Percentiles rank a stretch among this genome's conserved stretches.
Conservation (phyloP, 2,797 vertebrate genomes). For the Petrocephalus sullivani region DNA sequence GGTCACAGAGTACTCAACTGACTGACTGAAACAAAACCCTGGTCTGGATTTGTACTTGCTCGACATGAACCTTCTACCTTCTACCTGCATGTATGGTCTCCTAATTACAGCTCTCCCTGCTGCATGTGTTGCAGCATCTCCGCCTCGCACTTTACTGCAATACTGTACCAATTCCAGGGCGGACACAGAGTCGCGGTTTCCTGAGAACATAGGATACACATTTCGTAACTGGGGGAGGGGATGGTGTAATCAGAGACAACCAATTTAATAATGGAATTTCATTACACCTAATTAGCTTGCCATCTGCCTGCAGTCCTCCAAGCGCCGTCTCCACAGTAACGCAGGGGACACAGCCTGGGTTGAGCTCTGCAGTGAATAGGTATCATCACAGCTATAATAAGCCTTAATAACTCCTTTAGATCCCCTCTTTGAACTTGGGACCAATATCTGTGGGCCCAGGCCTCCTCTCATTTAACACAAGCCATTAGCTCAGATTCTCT, state of each 20-base stretch:
- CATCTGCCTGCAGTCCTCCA: background rate
- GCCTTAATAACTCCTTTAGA: conserved; percentile 9
- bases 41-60: background rate
- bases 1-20: background rate
- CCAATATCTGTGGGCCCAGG: background rate
- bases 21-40: background rate
- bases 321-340: background rate
- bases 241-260: background rate
- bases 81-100: background rate
- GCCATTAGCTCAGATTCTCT: background rate
- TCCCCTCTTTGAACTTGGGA: conserved; percentile 15
- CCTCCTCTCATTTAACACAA: background rate
- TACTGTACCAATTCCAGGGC: background rate
- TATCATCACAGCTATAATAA: conserved; percentile 5
- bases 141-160: background rate
- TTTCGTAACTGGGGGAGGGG: background rate
- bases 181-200: background rate
- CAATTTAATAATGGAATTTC: conserved; percentile 21
- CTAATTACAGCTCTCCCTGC: background rate
- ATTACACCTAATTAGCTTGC: conserved; percentile 9
- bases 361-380: background rate
- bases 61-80: background rate
- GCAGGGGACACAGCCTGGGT: background rate
- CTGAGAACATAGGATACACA: background rate
- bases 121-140: background rate